phyloP scores from a whole-genome alignment of 2,113 vertebrate species.

The Rhagologus leucostigma region DNA sequence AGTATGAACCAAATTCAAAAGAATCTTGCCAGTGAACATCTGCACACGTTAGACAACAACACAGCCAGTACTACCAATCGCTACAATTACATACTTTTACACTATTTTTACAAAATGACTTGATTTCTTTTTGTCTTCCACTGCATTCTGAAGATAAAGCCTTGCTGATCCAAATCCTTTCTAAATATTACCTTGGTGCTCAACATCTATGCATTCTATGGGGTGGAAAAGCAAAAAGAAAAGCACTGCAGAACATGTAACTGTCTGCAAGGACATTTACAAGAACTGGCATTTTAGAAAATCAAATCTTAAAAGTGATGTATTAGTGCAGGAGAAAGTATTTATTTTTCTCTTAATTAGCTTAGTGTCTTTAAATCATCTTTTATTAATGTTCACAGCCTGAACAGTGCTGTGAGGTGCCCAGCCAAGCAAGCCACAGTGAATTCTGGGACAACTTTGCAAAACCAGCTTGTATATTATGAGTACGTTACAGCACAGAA shows the following conservation, averaged over 20 bases:
- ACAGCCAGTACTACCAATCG: accelerated
- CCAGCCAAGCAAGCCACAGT: background rate
- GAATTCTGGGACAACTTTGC: background rate
- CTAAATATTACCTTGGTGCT: background rate
- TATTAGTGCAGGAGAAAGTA: background rate
- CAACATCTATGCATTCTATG: background rate
- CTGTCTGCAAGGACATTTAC: background rate
- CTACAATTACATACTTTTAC: background rate
- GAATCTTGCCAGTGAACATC: background rate
- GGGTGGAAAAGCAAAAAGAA: background rate
- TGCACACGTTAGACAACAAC: background rate
- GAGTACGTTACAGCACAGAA: background rate
- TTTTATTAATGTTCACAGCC: background rate
- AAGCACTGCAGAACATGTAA: background rate
- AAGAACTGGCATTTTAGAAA: background rate
- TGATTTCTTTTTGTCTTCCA: background rate
- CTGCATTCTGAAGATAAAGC: background rate
- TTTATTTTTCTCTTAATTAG: background rate
- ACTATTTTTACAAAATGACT: background rate
- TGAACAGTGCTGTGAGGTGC: background rate
- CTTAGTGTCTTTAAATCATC: background rate
- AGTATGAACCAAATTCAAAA: background rate
- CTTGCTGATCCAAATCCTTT: background rate
- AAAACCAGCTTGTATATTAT: background rate
- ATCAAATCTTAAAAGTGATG: background rate